Percentiles rank a stretch among this genome's conserved stretches.
These are phyloP conservation scores for Pelobates cultripes DNA, from an alignment of 2,797 vertebrate species.

Conservation along the genomic window DNA sequence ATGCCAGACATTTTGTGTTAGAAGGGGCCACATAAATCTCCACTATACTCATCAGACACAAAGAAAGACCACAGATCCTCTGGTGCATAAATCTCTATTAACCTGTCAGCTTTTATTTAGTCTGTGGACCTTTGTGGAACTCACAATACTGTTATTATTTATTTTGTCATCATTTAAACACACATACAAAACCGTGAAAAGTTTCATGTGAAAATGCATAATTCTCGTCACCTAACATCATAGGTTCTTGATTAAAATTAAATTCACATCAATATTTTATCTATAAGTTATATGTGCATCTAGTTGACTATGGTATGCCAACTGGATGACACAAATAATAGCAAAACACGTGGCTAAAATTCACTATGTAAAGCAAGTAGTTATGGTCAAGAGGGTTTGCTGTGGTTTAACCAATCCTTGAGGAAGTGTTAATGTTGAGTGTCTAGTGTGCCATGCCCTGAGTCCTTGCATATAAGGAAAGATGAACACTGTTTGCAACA, in stretches of 20 bases:
- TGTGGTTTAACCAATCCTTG: no score
- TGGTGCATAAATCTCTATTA: constrained; percentile 30
- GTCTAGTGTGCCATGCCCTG: no score
- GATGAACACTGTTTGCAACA: no score
- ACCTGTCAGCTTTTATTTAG: constrained; percentile 12
- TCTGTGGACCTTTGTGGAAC: background rate
- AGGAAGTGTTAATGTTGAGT: no score
- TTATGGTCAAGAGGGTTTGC: no score
- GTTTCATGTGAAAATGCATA: background rate
- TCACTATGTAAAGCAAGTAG: no score
- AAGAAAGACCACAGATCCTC: background rate
- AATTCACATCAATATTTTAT: no score
- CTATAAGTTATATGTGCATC: no score
- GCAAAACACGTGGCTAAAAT: no score
- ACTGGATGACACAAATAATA: no score
- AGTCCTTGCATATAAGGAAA: no score
- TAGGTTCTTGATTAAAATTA: background rate
- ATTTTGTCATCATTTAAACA: constrained; percentile 21
- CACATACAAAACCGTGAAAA: background rate
- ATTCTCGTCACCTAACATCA: background rate
- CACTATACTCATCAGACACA: constrained; percentile 2
- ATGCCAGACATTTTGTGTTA: constrained; percentile 11
- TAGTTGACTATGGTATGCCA: no score
- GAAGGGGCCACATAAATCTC: constrained; percentile 20
- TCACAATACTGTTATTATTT: background rate